phyloP scores from a whole-genome alignment of 2,113 vertebrate genomes.

The Dipodomys ordii region DNA sequence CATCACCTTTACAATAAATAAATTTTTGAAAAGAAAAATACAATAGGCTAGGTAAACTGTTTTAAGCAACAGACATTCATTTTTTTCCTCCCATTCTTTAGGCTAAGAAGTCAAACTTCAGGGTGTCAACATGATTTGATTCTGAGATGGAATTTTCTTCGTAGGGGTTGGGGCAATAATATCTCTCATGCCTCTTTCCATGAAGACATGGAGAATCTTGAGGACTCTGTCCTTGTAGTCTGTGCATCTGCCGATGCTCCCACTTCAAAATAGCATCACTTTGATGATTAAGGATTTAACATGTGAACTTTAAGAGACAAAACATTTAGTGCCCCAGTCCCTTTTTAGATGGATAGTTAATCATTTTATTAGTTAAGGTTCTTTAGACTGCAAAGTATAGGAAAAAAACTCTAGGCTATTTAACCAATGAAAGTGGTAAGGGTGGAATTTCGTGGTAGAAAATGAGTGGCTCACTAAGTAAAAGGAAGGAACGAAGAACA shows the following conservation, averaged over 20 bases:
- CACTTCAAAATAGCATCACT: neutral
- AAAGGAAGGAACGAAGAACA: neutral
- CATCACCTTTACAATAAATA: too few relatives aligned
- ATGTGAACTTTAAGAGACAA: neutral
- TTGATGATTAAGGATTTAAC: neutral
- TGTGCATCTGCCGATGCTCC: neutral
- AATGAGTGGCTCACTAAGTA: neutral
- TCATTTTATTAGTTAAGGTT: neutral
- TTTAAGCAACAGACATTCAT: neutral
- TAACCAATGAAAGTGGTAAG: neutral
- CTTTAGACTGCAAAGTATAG: neutral
- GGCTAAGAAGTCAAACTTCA: neutral
- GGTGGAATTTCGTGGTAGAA: neutral
- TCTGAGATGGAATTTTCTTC: neutral
- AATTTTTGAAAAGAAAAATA: too few relatives aligned
- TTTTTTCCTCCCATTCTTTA: neutral
- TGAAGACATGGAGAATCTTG: neutral
- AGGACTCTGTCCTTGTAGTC: neutral
- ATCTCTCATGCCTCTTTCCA: neutral
- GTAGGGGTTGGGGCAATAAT: neutral
- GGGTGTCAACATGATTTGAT: neutral
- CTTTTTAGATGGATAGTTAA: neutral
- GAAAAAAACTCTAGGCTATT: neutral
- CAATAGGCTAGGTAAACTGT: too few relatives aligned
- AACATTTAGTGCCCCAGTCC: neutral